These are phyloP conservation scores for Salpingus planirostris DNA, from an alignment of 2,888 invertebrate genomes.

Conservation along the genomic window DNA sequence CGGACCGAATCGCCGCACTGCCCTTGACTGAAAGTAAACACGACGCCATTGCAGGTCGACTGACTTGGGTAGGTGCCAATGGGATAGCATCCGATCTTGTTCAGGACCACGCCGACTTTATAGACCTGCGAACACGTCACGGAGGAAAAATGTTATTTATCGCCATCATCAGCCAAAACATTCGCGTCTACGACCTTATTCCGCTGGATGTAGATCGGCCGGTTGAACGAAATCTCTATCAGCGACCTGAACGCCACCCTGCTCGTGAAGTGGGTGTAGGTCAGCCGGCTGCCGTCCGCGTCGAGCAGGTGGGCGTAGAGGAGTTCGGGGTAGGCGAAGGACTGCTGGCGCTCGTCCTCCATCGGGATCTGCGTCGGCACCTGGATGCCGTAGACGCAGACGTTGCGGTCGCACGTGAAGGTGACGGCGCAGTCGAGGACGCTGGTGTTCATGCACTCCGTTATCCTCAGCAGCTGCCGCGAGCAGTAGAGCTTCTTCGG, in stretches of 20 bases:
- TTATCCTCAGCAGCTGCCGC: constrained; percentile 56
- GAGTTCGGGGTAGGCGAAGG: constrained; percentile 58
- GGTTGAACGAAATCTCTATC: constrained; percentile 72
- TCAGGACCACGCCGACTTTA: constrained; percentile 73
- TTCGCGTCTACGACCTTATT: constrained; percentile 48
- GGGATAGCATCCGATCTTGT: constrained; percentile 75
- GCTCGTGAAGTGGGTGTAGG: constrained; percentile 74
- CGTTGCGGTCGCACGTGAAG: constrained; percentile 72
- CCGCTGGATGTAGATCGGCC: constrained; percentile 68
- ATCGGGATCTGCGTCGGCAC: constrained; percentile 65
- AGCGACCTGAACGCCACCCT: constrained; percentile 64
- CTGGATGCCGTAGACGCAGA: constrained; percentile 66
- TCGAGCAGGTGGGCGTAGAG: constrained; percentile 75
- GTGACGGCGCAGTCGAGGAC: constrained; percentile 70
- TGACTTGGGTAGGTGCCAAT: constrained; percentile 63
- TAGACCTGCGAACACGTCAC: constrained; percentile 55
- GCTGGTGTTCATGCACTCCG: constrained; percentile 65
- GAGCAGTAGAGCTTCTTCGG: constrained; percentile 58
- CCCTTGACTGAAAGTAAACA: constrained; percentile 68
- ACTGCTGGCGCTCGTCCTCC: constrained; percentile 42
- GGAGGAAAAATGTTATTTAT: not conserved
- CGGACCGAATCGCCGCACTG: constrained; percentile 61
- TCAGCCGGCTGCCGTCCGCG: constrained; percentile 68
- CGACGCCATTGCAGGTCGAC: constrained; percentile 59
- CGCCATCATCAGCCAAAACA: not conserved